These are phyloP conservation scores for Drosophila kanapiae DNA, from an alignment of 1,140 invertebrate genomes.

Conservation along the genomic window DNA sequence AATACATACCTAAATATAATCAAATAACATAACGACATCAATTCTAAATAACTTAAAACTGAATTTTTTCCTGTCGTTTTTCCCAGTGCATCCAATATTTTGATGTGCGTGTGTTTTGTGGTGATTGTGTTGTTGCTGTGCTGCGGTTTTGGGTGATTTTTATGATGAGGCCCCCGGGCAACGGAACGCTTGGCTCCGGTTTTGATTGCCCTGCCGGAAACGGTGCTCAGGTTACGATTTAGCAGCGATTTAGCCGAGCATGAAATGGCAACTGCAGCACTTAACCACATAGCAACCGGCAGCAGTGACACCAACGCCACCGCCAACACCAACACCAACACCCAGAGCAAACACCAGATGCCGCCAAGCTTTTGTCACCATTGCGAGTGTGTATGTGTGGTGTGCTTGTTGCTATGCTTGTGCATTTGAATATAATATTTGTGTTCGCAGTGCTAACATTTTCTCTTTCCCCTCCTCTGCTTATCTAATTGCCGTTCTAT, in stretches of 20 bases:
- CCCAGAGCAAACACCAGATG: constrained; percentile 29
- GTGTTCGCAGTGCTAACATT: constrained; percentile 10
- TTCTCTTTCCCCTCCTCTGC: constrained; percentile 4
- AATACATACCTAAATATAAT: too few relatives aligned
- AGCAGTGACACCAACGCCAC: constrained; percentile 19
- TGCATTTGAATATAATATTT: constrained; percentile 17
- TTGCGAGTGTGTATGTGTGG: constrained; percentile 1
- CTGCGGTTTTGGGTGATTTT: constrained; percentile 78
- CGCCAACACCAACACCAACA: constrained; percentile 18
- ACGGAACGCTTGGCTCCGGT: constrained; percentile 38
- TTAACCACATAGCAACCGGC: constrained; percentile 59
- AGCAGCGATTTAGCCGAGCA: constrained; percentile 72
- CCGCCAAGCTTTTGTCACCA: constrained; percentile 47
- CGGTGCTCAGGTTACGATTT: constrained; percentile 74
- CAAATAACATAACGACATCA: too few relatives aligned
- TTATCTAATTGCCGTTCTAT: constrained; percentile 44
- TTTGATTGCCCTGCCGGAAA: constrained; percentile 79
- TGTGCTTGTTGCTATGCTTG: constrained; percentile 3
- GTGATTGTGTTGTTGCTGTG: constrained; percentile 33
- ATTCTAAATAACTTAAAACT: neutral
- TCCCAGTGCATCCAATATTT: neutral
- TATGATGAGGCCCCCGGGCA: constrained; percentile 74
- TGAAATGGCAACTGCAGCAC: constrained; percentile 72
- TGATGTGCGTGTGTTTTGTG: constrained; percentile 2
- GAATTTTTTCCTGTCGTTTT: neutral